Percentiles rank a stretch among this genome's conserved stretches.
Conservation (phyloP, 2,797 vertebrate species). For the Neopelma chrysocephalum region DNA sequence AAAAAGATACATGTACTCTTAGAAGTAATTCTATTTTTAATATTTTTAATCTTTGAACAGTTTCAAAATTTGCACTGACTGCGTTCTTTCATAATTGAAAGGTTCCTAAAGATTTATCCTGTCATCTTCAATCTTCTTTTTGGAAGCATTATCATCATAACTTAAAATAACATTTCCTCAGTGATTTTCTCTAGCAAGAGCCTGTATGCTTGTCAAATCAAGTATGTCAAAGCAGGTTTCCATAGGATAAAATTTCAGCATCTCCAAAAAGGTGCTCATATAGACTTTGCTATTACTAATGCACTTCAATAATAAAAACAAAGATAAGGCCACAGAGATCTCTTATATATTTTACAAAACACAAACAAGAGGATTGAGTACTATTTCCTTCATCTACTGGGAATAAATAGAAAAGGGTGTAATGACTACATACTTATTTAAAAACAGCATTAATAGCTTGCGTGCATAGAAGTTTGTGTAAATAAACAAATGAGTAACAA, state of each 20-base stretch:
- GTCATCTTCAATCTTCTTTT: slow-evolving; percentile 39
- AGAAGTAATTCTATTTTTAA: neutral
- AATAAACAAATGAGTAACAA: neutral
- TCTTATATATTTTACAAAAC: slow-evolving; percentile 59
- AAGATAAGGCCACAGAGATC: slow-evolving; percentile 55
- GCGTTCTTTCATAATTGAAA: slow-evolving; percentile 52
- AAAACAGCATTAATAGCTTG: slow-evolving; percentile 11
- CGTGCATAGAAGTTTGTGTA: neutral
- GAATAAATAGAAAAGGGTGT: slow-evolving; percentile 4
- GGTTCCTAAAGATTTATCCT: slow-evolving; percentile 54
- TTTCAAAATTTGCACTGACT: slow-evolving; percentile 51
- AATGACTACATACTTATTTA: slow-evolving; percentile 4
- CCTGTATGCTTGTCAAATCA: slow-evolving; percentile 65
- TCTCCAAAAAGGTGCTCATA: slow-evolving; percentile 48
- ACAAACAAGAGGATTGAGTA: slow-evolving; percentile 24
- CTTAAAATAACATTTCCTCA: slow-evolving; percentile 68
- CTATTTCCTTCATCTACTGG: slow-evolving; percentile 20
- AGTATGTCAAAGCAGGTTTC: slow-evolving; percentile 67
- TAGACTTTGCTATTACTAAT: slow-evolving; percentile 64
- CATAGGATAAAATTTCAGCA: slow-evolving; percentile 69
- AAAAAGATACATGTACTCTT: neutral
- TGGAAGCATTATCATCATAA: slow-evolving; percentile 52
- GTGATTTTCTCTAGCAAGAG: slow-evolving; percentile 41
- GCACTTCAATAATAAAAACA: slow-evolving; percentile 65
- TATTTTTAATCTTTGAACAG: slow-evolving; percentile 15